Conservation (phyloP, 2,113 vertebrate species). For the Pitta sordida region DNA sequence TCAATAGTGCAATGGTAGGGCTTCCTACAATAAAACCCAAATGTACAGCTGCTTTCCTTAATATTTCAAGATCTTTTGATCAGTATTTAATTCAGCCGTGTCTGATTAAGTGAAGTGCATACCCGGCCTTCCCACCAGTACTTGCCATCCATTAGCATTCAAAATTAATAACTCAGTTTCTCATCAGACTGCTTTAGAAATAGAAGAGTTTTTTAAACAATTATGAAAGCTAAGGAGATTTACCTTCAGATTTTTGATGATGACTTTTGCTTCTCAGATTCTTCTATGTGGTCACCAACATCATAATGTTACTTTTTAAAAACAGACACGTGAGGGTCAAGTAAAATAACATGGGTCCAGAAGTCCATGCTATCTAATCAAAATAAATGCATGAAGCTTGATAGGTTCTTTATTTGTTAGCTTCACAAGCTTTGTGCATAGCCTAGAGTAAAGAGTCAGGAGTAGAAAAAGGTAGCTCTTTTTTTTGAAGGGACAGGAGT, state of each 20-base stretch:
- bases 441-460: neutral
- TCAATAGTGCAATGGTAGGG: neutral
- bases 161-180: neutral
- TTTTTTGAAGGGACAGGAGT: neutral
- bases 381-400: neutral
- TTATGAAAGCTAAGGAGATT: neutral
- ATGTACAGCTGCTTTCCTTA: neutral
- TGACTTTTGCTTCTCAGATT: neutral
- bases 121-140: neutral
- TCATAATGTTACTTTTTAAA: neutral
- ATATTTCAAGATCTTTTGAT: neutral
- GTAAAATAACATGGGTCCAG: neutral
- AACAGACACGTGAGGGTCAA: neutral
- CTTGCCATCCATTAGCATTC: neutral
- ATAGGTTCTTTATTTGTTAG: neutral
- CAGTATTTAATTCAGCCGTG: neutral
- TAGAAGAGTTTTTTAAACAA: neutral
- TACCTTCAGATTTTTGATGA: neutral
- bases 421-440: neutral
- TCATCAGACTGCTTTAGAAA: neutral
- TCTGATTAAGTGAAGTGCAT: neutral
- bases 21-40: neutral
- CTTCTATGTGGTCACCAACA: neutral
- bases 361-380: neutral
- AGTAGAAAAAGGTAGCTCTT: neutral